Conservation (phyloP, 2,797 vertebrate genomes). For the Melanotaenia parkinsoni region DNA sequence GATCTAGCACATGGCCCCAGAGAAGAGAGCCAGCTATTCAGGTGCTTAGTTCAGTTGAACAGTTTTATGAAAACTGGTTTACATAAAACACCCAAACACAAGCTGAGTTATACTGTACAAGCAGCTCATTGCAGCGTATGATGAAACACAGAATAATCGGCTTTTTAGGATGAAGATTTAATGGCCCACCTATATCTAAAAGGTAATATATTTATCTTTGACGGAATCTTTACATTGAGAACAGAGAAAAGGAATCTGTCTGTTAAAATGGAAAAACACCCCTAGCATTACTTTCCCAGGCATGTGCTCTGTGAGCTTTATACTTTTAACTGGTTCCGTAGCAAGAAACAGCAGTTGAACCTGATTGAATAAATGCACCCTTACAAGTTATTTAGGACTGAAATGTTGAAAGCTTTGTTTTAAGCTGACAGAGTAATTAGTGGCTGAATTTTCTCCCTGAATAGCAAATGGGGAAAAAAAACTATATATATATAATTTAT, state of each 20-base stretch:
- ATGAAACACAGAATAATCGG: background rate
- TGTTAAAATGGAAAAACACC: background rate
- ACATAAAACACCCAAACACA: background rate
- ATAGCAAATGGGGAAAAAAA: slow-evolving; percentile 58
- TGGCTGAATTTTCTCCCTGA: slow-evolving; percentile 33
- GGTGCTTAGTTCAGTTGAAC: background rate
- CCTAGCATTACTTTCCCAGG: background rate
- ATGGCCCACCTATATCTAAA: background rate
- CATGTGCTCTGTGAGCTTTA: background rate
- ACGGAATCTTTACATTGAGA: background rate
- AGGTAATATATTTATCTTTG: background rate
- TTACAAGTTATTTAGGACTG: background rate
- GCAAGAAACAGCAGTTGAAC: slow-evolving; percentile 1
- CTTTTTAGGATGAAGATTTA: background rate
- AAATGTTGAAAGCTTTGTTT: slow-evolving; percentile 6
- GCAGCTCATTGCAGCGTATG: background rate
- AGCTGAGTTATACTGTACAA: background rate
- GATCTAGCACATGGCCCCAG: background rate
- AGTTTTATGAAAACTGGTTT: background rate
- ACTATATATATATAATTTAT: background rate
- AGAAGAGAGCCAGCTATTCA: background rate
- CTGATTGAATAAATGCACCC: background rate
- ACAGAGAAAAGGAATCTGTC: background rate
- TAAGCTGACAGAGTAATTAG: background rate
- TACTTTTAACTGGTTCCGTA: slow-evolving; percentile 2